Base-by-base conservation (phyloP, 2,113 vertebrate species). In the Siniperca knerii region DNA sequence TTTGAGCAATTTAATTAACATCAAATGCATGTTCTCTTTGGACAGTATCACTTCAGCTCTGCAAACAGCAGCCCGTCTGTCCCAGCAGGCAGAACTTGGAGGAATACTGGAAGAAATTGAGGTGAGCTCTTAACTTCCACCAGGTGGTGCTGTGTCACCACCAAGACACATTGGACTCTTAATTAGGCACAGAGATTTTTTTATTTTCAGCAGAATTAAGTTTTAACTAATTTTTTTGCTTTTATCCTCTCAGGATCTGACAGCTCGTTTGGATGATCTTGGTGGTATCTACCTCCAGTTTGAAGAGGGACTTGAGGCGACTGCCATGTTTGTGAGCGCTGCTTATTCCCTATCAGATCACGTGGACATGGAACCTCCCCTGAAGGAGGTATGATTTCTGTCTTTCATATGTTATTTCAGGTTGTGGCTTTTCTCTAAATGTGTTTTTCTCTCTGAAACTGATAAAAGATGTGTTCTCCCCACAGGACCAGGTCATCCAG, bases 251-350 rank as follows among this genome's bases (percentile, higher is more conserved):
- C 88, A 99, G 98, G 98, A 99, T 91, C 96, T 99, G 84, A 98
- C 97, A 0, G 98, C 98, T 66, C 97, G 98, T n/a, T 87, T 99
- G 91, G 98, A 99, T 95, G 98, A 99, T 83, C 93, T 99, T 10
- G 98, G 98, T 29, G 98, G 98, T 12, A 82, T 99, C 69, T 99
- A 97, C 93, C 97, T 99, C 33, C 98, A 99, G 87, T 99, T 99
- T 94, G 98, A 99, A 90, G 98, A 99, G 93, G 98, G 98, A 44
- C 96, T 99, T 13, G 98, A 99, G 93, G 96, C 96, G 1, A 99
- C 98, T 0, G 98, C 98, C 0, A 89, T 98, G 84, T 99, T 99
- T 87, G 96, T 99, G 74, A 96, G 97, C 57, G 97, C 98, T 87
- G 97, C 97, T 15, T 99, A 99, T 82, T 95, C 95, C 21, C 95